Evolutionary conservation across 2,888 invertebrate genomes (phyloP), one percentile per base, ranked within the genome.

Genomic region (Octodonta nipae): DNA sequence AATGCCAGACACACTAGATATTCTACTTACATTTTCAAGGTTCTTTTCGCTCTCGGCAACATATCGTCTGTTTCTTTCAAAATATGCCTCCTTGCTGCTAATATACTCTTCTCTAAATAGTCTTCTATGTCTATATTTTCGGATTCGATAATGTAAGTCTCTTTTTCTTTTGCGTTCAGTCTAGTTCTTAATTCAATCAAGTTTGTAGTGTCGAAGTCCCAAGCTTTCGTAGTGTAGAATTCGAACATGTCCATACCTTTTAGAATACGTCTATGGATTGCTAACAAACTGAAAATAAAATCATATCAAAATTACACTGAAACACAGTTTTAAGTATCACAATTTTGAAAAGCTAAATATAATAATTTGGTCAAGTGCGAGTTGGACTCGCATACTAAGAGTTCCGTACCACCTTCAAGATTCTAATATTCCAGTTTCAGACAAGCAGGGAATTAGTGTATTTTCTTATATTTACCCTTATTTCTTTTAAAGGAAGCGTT

Each of bases 171-270:
- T 0, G 67, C 61, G 49, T 83, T 85, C 46, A 85, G 63, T 5
- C 61, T 59, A 13, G 79, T 61, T 2, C 81, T 45, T 5, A 62
- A 60, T 4, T 60, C 55, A 5, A 72, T 58, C 0, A 77, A 68
- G 44, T 75, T 71, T 31, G 75, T 68, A 7, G 82, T 84, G 22
- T 75, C 75, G 56, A 88, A 87, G 49, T 80, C 76, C 92, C 92
- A 92, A 33, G 84, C 81, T 54, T 84, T 84, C 51, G 80, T 84
- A 0, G 89, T 87, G 61, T 91, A 92, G 56, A 86, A 92, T 53
- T 88, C 85, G 50, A 92, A 81, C 3, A 85, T 81, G 49, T 84
- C 82, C 48, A 86, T 81, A 0, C 89, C 85, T 61, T 86, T 85
- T 39, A 71, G 71, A 44, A 92, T 80, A 24, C 85, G 75, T 35